Percentiles rank a stretch among this genome's conserved stretches.
These are phyloP conservation scores for Orientallactaga bullata DNA, from an alignment of 2,113 vertebrate genomes.

Conservation along the genomic window DNA sequence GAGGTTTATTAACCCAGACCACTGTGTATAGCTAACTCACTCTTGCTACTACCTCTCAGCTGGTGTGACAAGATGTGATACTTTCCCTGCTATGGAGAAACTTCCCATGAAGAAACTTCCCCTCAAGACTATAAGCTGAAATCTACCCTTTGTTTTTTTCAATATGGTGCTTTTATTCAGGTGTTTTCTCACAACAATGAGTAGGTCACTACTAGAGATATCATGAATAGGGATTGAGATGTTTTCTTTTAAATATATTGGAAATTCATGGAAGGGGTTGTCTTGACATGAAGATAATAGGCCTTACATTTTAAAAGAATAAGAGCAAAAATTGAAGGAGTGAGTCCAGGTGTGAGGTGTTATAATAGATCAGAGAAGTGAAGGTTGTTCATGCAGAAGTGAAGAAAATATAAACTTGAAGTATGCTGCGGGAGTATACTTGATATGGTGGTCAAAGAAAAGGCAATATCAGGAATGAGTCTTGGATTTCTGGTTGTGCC, in stretches of 20 bases:
- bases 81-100: too few relatives aligned
- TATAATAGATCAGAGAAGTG: not conserved
- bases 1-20: too few relatives aligned
- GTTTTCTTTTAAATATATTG: conserved; percentile 41
- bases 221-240: not conserved
- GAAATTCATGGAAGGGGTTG: not conserved
- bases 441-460: not conserved
- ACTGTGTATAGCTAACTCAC: too few relatives aligned
- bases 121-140: too few relatives aligned
- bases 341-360: not conserved
- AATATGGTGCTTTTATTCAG: too few relatives aligned
- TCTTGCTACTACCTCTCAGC: too few relatives aligned
- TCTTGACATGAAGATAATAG: conserved; percentile 1
- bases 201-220: not conserved
- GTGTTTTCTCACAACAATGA: too few relatives aligned
- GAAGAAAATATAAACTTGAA: not conserved
- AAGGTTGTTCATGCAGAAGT: conserved; percentile 20
- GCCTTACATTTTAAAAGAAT: conserved; percentile 35
- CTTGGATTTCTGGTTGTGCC: not conserved
- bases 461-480: not conserved
- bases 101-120: too few relatives aligned
- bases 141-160: too few relatives aligned
- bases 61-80: too few relatives aligned
- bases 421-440: not conserved
- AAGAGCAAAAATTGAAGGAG: not conserved